Percentiles rank a stretch among this genome's conserved stretches.
Conservation (phyloP, 2,113 vertebrate genomes). For the Mixornis gularis region DNA sequence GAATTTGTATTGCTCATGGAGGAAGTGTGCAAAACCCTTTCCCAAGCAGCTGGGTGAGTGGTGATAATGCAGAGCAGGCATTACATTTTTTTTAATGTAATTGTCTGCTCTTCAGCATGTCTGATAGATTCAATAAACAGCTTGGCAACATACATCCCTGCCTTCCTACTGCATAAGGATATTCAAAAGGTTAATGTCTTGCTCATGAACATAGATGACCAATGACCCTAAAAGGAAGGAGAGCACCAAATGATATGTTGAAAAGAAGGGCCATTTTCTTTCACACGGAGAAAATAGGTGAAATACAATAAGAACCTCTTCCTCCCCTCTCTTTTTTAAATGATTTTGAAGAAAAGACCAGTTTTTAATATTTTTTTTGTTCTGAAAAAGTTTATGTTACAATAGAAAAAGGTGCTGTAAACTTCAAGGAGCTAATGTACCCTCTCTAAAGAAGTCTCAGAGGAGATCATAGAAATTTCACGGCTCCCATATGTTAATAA, state of each 20-base stretch:
- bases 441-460: slow-evolving; percentile 60
- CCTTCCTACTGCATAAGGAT: background rate
- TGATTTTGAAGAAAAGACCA: background rate
- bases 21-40: background rate
- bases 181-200: background rate
- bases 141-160: background rate
- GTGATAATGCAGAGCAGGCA: background rate
- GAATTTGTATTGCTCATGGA: background rate
- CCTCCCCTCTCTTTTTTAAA: background rate
- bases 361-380: background rate
- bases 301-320: background rate
- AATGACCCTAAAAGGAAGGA: slow-evolving; percentile 13
- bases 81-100: background rate
- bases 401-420: slow-evolving; percentile 43
- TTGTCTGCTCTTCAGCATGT: background rate
- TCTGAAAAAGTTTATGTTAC: slow-evolving; percentile 14
- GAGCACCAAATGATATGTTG: background rate
- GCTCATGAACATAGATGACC: background rate
- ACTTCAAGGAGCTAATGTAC: slow-evolving; percentile 58
- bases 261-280: background rate
- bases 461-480: slow-evolving; percentile 65
- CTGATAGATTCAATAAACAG: background rate
- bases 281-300: background rate
- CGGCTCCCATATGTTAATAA: slow-evolving; percentile 71
- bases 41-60: background rate